A percentile compares a stretch with the other conserved stretches of the same genome.
Conservation (phyloP, 2,113 vertebrate genomes). For the Rafetus swinhoei region DNA sequence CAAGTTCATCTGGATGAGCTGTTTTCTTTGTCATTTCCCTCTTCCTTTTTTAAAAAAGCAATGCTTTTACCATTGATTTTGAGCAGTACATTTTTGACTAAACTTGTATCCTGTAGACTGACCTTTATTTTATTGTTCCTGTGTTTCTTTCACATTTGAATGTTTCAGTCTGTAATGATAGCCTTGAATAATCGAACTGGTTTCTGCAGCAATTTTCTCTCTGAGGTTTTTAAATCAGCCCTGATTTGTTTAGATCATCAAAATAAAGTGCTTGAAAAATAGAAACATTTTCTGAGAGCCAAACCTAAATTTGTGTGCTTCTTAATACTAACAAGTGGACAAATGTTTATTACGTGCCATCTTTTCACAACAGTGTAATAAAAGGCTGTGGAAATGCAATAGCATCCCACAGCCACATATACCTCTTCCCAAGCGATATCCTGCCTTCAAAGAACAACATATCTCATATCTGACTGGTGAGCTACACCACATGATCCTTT, state of each 20-base stretch:
- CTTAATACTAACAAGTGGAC: background rate
- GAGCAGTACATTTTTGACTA: conserved; percentile 34
- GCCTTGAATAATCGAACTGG: conserved; percentile 28
- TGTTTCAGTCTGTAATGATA: conserved; percentile 17
- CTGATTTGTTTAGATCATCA: conserved; percentile 21
- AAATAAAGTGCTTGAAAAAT: conserved; percentile 44
- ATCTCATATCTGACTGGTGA: background rate
- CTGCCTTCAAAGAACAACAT: background rate
- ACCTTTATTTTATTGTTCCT: conserved; percentile 24
- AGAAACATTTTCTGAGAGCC: background rate
- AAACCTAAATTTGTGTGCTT: background rate
- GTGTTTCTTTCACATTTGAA: conserved; percentile 20
- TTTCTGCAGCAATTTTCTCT: conserved; percentile 33
- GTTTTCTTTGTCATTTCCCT: conserved; percentile 17
- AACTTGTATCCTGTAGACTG: conserved; percentile 38
- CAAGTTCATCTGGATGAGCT: conserved; percentile 32
- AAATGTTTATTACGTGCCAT: background rate
- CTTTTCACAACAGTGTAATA: background rate
- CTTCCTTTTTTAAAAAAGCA: conserved; percentile 4
- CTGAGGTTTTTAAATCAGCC: conserved; percentile 46
- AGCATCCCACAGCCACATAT: background rate
- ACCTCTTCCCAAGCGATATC: background rate
- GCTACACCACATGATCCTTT: background rate
- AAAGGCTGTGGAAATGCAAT: background rate
- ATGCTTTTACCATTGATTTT: conserved; percentile 23